Base-by-base conservation (phyloP, 2,888 invertebrate genomes). In the Anthophora plumipes region DNA sequence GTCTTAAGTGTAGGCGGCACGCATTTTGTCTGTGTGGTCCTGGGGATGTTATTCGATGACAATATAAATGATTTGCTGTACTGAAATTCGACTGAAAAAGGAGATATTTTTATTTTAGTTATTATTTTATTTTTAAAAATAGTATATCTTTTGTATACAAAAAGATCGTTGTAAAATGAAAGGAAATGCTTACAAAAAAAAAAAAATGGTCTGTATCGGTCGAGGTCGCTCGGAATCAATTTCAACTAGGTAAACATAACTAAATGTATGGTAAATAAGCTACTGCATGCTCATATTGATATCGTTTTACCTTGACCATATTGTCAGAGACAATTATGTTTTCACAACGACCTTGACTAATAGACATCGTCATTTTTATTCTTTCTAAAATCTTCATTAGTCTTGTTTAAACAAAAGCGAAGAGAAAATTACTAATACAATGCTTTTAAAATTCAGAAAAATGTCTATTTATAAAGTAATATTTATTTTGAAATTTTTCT, bases 181-280 rank as follows among this genome's bases (percentile, higher is more conserved):
- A 14, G 31, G 31, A 31, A 31, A n/a, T n/a, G n/a, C n/a, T n/a
- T n/a, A n/a, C n/a, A 3, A 3, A 22, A 41, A 41, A 39, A 20
- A 20, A 31, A 9, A 3, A 25, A 43, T n/a, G 54, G 22, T 17
- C 12, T 11, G 41, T 31, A 43, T 68, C n/a, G 9, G 25, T 37
- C n/a, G 31, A 68, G 46, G 43, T 22, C 43, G 6, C 4, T 20
- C 22, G 17, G 17, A 17, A 66, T 39, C 66, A 66, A 66, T 52
- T 52, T 39, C 2, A 17, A 39, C 22, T 22, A 22, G 8, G 57
- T n/a, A 68, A 68, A 68, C 68, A 46, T 11, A 14, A 57, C 31
- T 57, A 63, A 71, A 61, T 41, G 46, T 50, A 22, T 17, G 67
- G 66, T 37, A 68, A 46, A 68, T 57, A 57, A 55, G 39, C 54